Evolutionary conservation across 2,797 vertebrate genomes (phyloP).

Genomic region (Chiroxiphia lanceolata): DNA sequence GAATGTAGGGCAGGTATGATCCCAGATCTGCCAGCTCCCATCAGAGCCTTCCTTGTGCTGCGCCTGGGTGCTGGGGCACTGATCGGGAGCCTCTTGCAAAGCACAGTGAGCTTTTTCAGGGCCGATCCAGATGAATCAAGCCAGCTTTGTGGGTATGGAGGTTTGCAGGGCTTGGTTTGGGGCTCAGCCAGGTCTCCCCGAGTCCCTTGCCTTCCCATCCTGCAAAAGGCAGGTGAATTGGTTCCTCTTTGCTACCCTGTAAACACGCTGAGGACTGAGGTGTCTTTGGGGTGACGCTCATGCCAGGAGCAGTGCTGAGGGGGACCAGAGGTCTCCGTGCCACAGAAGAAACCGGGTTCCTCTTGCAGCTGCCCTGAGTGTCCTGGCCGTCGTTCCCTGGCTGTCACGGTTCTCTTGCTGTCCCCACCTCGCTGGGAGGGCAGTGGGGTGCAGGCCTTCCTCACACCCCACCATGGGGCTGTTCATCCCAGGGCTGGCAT

Average conservation of each 20-base stretch:
- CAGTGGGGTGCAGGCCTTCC: neutral
- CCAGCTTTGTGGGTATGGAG: rapidly evolving
- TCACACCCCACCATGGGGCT: rapidly evolving
- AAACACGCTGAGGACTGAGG: rapidly evolving
- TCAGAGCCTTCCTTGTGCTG: neutral
- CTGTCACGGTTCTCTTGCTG: neutral
- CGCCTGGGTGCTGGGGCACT: rapidly evolving
- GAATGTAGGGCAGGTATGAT: slow-evolving; percentile 58
- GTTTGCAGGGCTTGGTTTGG: neutral
- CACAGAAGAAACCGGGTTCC: neutral
- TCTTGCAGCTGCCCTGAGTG: neutral
- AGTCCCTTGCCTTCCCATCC: rapidly evolving
- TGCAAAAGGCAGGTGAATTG: neutral
- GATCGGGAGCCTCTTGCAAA: rapidly evolving
- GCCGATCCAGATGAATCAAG: rapidly evolving
- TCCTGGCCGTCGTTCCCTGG: rapidly evolving
- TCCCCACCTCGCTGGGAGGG: rapidly evolving
- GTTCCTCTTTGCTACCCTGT: neutral
- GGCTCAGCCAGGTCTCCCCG: rapidly evolving
- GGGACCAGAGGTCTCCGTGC: neutral
- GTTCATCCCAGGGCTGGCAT: rapidly evolving
- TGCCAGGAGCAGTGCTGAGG: neutral
- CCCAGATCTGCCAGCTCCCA: slow-evolving; percentile 51
- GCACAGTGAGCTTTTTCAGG: neutral
- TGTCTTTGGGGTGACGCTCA: rapidly evolving